Evolutionary conservation across 2,113 vertebrate species (phyloP), one percentile per base, ranked within the genome.

Genomic region (Sclerurus mexicanus): DNA sequence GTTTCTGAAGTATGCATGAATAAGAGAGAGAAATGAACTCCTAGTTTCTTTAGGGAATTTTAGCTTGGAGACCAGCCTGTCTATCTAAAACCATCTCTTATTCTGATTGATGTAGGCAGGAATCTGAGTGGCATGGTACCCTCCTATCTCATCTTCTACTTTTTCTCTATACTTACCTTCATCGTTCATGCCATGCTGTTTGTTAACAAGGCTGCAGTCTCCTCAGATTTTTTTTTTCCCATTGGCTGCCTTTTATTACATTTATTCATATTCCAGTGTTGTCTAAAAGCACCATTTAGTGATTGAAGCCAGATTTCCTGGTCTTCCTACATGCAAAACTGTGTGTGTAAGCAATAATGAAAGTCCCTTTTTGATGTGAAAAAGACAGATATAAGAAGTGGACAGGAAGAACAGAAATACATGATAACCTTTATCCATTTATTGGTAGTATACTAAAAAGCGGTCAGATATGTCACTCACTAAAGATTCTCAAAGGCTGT

Each of bases 1-100:
- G 33, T 87, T 96, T 93, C 63, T 63, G 35, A 95, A 96, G 47
- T 87, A 97, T 96, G 85, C 92, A 82, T 92, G 86, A 97, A 85
- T 96, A 73, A 80, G 12, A 85, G 28, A 66, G 28, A 91, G 69
- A 93, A 91, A 96, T 24, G 22, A 49, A 22, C 35, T 95, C 8
- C 35, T 71, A 4, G 69, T 87, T 94, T 89, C 63, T 90, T 75
- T 50, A 23, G 60, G 76, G 60, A 90, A 64, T 90, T 93, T 75
- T 56, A 87, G 31, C 66, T 46, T 82, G 60, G 72, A 90, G 63
- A 46, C 53, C 44, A 42, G 12, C 44, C 39, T 86, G 15, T 40
- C 44, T 67, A 0, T 85, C 47, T 72, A 87, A 91, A 81, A 31
- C 12, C 20, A 40, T 58, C 37, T 74, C 35, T 72, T 44, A 12